phyloP scores from a whole-genome alignment of 2,797 vertebrate genomes.

The Myotis myotis region DNA sequence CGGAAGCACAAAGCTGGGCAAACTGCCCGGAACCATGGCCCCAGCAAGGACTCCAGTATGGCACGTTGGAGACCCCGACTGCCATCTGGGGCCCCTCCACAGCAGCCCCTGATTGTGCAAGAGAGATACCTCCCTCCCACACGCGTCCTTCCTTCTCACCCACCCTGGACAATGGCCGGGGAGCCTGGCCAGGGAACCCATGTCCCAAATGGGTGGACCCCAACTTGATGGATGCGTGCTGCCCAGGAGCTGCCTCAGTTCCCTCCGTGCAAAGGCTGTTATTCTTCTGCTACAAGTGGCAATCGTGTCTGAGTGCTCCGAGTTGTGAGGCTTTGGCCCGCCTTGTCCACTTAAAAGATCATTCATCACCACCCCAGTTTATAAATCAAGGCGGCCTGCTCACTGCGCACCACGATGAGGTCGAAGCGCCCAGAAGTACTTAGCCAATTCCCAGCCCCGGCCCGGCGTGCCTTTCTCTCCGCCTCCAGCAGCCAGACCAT shows the following conservation, averaged over 20 bases:
- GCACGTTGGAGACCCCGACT: rapidly evolving
- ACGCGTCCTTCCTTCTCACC: conserved; percentile 72
- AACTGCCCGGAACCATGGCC: rapidly evolving
- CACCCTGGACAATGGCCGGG: conserved; percentile 70
- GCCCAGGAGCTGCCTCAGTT: conserved; percentile 86
- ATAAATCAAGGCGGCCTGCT: conserved; percentile 94
- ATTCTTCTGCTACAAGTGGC: conserved; percentile 86
- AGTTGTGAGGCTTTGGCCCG: conserved; percentile 89
- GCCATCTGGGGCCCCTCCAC: not conserved
- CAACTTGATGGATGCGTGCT: conserved; percentile 88
- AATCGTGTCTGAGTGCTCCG: conserved; percentile 88
- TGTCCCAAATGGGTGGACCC: conserved; percentile 83
- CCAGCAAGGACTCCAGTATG: rapidly evolving
- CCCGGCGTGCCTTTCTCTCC: conserved; percentile 89
- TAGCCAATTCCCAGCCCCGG: conserved; percentile 96
- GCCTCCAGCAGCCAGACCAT: conserved; percentile 89
- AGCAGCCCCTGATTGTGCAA: rapidly evolving
- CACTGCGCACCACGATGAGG: conserved; percentile 92
- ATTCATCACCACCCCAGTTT: conserved; percentile 97
- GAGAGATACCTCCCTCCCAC: conserved; percentile 44
- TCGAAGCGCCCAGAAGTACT: conserved; percentile 94
- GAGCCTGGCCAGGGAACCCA: conserved; percentile 81
- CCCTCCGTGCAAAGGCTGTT: conserved; percentile 84
- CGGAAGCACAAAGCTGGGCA: not conserved
- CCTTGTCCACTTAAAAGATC: conserved; percentile 97